These are phyloP conservation scores for Prionailurus bengalensis DNA, from an alignment of 2,113 vertebrate species.

Conservation along the genomic window DNA sequence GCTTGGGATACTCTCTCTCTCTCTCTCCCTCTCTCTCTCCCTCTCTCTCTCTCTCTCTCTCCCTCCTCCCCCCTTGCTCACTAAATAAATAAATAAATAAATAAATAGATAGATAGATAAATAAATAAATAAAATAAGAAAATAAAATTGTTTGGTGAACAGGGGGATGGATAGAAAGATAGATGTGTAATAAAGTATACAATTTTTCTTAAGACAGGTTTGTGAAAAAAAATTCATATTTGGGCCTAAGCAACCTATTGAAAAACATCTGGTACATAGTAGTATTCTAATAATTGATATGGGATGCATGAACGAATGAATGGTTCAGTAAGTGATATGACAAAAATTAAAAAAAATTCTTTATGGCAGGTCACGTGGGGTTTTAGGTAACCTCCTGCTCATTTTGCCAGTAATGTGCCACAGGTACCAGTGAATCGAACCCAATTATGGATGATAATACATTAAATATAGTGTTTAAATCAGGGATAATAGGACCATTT, in stretches of 20 bases:
- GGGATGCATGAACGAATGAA: neutral
- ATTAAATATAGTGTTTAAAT: conserved; percentile 23
- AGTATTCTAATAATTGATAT: neutral
- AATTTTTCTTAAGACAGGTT: neutral
- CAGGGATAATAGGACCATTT: neutral
- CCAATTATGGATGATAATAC: neutral
- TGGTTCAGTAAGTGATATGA: neutral
- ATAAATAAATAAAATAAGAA: neutral
- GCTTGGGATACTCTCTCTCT: too few relatives aligned
- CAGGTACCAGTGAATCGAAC: neutral
- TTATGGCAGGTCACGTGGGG: neutral
- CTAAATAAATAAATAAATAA: too few relatives aligned
- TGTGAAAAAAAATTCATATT: neutral
- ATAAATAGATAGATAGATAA: too few relatives aligned
- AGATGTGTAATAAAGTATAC: neutral
- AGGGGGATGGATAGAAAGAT: neutral
- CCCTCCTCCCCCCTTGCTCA: too few relatives aligned
- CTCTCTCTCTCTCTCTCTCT: too few relatives aligned
- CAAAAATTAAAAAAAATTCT: neutral
- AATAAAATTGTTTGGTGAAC: neutral
- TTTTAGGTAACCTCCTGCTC: neutral
- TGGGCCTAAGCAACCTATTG: neutral
- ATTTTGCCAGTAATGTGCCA: neutral
- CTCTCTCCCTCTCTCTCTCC: too few relatives aligned
- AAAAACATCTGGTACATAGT: neutral